Percentiles rank a stretch among this genome's conserved stretches.
Conservation (phyloP, 2,888 invertebrate genomes). For the Mythimna ferrago region DNA sequence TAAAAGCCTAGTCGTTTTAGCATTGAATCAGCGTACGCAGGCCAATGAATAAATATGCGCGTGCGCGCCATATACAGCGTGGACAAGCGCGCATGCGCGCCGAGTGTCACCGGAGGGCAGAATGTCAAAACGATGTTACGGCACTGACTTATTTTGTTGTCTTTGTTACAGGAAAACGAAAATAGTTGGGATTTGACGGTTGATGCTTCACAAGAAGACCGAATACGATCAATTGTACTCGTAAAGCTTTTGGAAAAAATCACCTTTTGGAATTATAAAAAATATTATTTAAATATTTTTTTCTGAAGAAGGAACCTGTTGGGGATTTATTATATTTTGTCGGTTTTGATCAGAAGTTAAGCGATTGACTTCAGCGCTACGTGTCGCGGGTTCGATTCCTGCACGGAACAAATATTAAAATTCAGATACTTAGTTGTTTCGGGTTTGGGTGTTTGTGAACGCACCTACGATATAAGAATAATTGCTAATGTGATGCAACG, state of each 20-base stretch:
- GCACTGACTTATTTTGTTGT: conserved; percentile 54
- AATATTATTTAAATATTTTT: not conserved
- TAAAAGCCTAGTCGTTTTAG: conserved; percentile 71
- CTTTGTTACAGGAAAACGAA: conserved; percentile 21
- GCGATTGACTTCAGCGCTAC: no score
- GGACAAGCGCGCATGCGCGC: conserved; percentile 74
- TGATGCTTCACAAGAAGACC: not conserved
- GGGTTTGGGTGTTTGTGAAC: no score
- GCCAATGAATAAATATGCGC: conserved; percentile 83
- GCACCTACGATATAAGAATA: no score
- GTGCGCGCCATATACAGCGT: conserved; percentile 80
- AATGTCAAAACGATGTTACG: conserved; percentile 68
- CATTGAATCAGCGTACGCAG: conserved; percentile 76
- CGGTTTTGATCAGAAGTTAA: no score
- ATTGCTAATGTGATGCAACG: no score
- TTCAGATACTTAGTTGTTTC: no score
- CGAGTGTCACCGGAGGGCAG: conserved; percentile 73
- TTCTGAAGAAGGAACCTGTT: not conserved
- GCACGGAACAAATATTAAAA: no score
- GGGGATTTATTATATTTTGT: no score
- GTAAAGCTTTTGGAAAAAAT: not conserved
- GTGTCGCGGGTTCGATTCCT: no score
- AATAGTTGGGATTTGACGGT: conserved; percentile 1
- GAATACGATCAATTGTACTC: not conserved
- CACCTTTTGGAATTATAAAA: not conserved